Evolutionary conservation across 2,113 vertebrate genomes (phyloP).

Genomic region (Rhinichthys klamathensis): DNA sequence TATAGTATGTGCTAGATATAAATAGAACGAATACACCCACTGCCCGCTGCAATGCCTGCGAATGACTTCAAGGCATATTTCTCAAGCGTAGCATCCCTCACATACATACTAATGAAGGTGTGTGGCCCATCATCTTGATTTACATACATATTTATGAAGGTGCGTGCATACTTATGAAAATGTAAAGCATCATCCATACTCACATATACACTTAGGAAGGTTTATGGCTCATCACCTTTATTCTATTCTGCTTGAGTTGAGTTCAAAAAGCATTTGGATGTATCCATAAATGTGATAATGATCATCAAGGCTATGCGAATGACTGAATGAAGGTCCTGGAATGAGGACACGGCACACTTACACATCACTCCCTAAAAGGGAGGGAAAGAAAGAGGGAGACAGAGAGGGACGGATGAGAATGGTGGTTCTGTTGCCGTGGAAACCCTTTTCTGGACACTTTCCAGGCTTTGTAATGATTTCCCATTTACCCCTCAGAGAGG

Average conservation of each 20-base stretch:
- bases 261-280: neutral
- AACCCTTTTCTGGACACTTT: slow-evolving; percentile 73
- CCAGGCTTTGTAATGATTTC: slow-evolving; percentile 77
- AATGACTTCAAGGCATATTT: slow-evolving; percentile 18
- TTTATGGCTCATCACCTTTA: slow-evolving; percentile 7
- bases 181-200: neutral
- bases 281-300: neutral
- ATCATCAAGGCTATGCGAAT: neutral
- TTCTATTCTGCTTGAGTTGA: neutral
- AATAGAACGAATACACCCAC: slow-evolving; percentile 17
- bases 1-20: slow-evolving; percentile 12
- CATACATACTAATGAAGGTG: slow-evolving; percentile 23
- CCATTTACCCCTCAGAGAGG: slow-evolving; percentile 66
- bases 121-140: slow-evolving; percentile 16
- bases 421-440: slow-evolving; percentile 69
- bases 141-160: slow-evolving; percentile 35
- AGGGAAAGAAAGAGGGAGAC: slow-evolving; percentile 42
- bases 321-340: slow-evolving; percentile 27
- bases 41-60: neutral
- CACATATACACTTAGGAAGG: neutral
- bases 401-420: slow-evolving; percentile 47
- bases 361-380: slow-evolving; percentile 26
- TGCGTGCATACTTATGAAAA: neutral
- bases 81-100: neutral
- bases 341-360: slow-evolving; percentile 38